These are phyloP conservation scores for Pheosia tremula DNA, from an alignment of 2,888 invertebrate genomes.

Conservation along the genomic window DNA sequence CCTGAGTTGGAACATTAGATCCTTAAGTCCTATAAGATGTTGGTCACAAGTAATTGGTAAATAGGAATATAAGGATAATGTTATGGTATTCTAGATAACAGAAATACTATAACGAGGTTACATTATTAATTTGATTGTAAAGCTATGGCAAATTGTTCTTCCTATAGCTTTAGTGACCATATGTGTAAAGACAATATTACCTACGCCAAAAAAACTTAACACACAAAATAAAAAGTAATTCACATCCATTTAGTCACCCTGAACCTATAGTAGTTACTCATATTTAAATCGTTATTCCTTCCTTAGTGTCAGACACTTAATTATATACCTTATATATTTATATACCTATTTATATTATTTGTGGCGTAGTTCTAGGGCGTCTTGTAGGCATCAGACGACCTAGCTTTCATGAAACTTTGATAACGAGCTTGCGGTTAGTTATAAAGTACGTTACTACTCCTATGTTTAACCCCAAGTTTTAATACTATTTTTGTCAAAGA, in stretches of 20 bases:
- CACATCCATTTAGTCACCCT: not conserved
- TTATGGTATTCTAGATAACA: too few species aligned
- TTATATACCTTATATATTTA: not conserved
- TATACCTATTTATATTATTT: not conserved
- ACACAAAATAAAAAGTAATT: not conserved
- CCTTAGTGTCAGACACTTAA: slow-evolving; percentile 8
- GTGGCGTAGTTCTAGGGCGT: not conserved
- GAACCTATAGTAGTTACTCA: slow-evolving; percentile 18
- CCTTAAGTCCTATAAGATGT: too few species aligned
- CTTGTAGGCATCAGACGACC: not conserved
- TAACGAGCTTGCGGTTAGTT: slow-evolving; percentile 3
- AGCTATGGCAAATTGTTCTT: too few species aligned
- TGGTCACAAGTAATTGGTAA: too few species aligned
- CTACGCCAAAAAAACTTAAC: too few species aligned
- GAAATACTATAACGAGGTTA: too few species aligned
- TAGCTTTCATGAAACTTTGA: not conserved
- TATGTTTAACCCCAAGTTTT: not conserved
- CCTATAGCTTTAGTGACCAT: too few species aligned
- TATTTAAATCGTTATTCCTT: slow-evolving; percentile 19
- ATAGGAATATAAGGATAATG: too few species aligned
- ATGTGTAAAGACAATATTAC: too few species aligned
- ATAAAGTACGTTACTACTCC: not conserved
- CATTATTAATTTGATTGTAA: too few species aligned
- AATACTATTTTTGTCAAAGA: not conserved
- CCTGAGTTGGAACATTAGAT: too few species aligned